These are phyloP conservation scores for Spinus pinus DNA, from an alignment of 2,797 vertebrate species.

Conservation along the genomic window DNA sequence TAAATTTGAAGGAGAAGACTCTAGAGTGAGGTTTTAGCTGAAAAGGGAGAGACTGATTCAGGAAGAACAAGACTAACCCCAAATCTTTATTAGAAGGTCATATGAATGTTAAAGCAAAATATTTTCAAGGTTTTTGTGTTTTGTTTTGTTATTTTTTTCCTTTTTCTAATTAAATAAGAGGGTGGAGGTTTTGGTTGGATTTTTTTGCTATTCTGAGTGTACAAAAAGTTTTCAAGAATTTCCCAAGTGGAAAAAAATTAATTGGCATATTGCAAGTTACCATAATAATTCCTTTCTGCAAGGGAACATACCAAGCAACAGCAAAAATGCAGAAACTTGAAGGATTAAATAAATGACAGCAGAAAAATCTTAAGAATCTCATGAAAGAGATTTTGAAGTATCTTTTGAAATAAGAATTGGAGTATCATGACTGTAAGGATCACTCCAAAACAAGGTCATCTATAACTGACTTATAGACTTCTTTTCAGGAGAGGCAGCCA, in stretches of 20 bases:
- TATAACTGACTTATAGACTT: not conserved
- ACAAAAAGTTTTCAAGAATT: not conserved
- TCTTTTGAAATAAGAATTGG: not conserved
- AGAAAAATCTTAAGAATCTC: not conserved
- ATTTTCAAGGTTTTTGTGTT: not conserved
- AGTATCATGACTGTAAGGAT: not conserved
- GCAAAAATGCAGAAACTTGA: not conserved
- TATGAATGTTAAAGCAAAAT: not conserved
- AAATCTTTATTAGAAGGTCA: not conserved
- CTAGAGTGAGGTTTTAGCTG: not conserved
- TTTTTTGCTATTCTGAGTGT: not conserved
- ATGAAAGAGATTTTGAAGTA: not conserved
- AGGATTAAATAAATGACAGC: not conserved
- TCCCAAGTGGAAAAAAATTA: not conserved
- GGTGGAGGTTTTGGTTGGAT: fast-evolving
- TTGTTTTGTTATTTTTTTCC: no score
- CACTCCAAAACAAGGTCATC: not conserved
- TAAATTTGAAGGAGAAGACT: not conserved
- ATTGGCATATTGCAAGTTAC: not conserved
- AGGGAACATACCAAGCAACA: not conserved
- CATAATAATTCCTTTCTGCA: not conserved
- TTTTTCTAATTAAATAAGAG: not conserved
- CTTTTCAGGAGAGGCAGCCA: not conserved
- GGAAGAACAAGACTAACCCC: not conserved
- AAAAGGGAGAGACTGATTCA: not conserved